Evolutionary conservation across 2,888 invertebrate genomes (phyloP).

Genomic region (Drosophila subquinaria): DNA sequence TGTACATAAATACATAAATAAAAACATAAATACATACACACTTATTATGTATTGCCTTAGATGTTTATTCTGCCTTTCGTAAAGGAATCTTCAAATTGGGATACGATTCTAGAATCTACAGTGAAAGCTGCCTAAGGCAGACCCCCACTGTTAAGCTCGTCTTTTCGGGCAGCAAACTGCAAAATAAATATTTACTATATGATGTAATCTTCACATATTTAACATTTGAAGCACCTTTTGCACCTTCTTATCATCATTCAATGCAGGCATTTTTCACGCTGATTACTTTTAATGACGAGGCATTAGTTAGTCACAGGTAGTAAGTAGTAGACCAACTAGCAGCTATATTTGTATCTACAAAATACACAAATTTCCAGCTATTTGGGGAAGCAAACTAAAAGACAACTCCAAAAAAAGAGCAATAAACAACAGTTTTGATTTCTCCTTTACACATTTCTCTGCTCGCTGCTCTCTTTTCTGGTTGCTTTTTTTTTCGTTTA

Average conservation of each 20-base stretch:
- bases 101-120: background rate
- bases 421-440: constrained; percentile 11
- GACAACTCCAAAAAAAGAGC: background rate
- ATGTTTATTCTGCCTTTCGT: background rate
- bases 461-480: constrained; percentile 12
- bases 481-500: constrained; percentile 13
- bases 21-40: background rate
- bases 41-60: constrained; percentile 13
- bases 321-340: background rate
- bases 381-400: background rate
- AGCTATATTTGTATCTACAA: background rate
- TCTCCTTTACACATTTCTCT: constrained; percentile 16
- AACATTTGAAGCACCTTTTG: constrained; percentile 29
- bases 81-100: constrained; percentile 7
- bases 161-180: background rate
- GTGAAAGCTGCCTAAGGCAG: background rate
- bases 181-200: constrained; percentile 43
- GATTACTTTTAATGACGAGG: constrained; percentile 30
- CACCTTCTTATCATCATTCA: constrained; percentile 44
- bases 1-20: background rate
- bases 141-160: background rate
- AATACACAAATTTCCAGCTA: background rate
- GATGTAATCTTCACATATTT: constrained; percentile 44
- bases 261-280: constrained; percentile 13
- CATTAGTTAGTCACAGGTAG: constrained; percentile 11